These are phyloP conservation scores for Pseudochaenichthys georgianus DNA, from an alignment of 2,797 vertebrate species.

Conservation along the genomic window DNA sequence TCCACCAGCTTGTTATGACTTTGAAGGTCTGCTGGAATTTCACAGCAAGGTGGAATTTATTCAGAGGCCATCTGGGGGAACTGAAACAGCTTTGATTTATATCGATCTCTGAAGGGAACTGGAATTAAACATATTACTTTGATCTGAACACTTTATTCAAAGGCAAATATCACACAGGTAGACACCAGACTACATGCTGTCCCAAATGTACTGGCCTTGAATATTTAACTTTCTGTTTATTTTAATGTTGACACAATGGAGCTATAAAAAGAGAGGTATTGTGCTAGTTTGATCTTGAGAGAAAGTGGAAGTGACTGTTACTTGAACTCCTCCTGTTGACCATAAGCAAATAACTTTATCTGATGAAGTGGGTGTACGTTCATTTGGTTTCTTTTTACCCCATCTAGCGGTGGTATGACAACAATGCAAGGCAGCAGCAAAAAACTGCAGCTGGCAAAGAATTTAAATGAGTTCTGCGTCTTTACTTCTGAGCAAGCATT, in stretches of 20 bases:
- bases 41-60: constrained; percentile 2
- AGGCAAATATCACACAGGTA: neutral
- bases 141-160: neutral
- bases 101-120: neutral
- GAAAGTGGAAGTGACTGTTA: neutral
- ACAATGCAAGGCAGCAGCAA: constrained; percentile 15
- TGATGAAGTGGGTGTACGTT: neutral
- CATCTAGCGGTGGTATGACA: constrained; percentile 73
- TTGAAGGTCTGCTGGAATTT: constrained; percentile 33
- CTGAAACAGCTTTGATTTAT: neutral
- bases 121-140: neutral
- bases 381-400: constrained; percentile 49
- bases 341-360: neutral
- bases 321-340: neutral
- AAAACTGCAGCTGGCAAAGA: neutral
- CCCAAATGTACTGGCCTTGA: neutral
- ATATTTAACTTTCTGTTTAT: neutral
- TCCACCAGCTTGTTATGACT: constrained; percentile 14
- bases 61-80: neutral
- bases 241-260: constrained; percentile 1
- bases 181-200: neutral
- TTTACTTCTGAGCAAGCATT: neutral
- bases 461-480: neutral
- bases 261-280: neutral
- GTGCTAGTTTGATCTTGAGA: neutral